phyloP scores from a whole-genome alignment of 2,888 invertebrate genomes.

The Platycnemis pennipes region DNA sequence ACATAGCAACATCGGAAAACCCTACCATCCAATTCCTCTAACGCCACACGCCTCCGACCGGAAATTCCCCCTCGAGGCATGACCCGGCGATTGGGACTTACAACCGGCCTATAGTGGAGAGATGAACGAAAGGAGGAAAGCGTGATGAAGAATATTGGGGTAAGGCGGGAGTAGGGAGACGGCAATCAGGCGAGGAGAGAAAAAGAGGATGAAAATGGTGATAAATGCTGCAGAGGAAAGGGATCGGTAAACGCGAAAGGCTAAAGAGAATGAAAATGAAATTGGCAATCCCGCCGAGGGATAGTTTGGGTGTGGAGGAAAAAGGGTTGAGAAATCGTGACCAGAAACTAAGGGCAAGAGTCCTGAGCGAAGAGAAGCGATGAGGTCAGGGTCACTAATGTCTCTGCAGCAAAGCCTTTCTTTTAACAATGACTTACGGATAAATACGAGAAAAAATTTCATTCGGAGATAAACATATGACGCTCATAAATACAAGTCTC shows the following conservation, averaged over 20 bases:
- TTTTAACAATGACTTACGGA: not conserved
- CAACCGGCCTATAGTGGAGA: not conserved
- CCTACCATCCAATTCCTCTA: constrained; percentile 72
- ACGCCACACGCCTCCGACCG: constrained; percentile 73
- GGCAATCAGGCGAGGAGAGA: constrained; percentile 50
- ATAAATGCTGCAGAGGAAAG: constrained; percentile 46
- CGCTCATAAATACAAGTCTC: too few species aligned
- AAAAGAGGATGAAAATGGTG: constrained; percentile 42
- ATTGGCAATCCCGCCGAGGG: constrained; percentile 43
- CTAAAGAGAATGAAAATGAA: constrained; percentile 17
- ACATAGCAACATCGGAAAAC: too few species aligned
- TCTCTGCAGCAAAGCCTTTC: not conserved
- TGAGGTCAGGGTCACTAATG: not conserved
- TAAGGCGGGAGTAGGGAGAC: constrained; percentile 55
- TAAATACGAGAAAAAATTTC: not conserved
- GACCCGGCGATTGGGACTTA: constrained; percentile 68
- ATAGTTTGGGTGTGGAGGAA: not conserved
- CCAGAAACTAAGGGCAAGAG: constrained; percentile 2
- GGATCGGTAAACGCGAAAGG: constrained; percentile 34
- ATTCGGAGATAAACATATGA: too few species aligned
- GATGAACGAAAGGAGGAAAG: constrained; percentile 6
- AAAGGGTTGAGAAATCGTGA: not conserved
- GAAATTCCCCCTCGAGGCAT: not conserved
- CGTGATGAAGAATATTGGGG: not conserved
- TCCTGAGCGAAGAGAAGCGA: not conserved